phyloP scores from a whole-genome alignment of 2,888 invertebrate species.

The Cynaeus angustus region DNA sequence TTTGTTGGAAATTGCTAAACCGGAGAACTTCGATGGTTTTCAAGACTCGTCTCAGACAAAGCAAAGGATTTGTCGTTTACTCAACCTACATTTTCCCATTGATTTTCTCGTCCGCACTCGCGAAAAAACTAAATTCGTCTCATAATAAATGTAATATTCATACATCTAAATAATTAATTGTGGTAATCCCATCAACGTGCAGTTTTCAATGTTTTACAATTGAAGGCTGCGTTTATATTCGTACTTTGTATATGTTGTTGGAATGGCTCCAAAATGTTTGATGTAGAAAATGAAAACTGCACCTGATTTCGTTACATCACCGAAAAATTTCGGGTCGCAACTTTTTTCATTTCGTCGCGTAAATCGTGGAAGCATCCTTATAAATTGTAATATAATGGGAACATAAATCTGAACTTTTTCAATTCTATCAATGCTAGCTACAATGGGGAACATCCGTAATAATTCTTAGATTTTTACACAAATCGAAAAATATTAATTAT shows the following conservation, averaged over 20 bases:
- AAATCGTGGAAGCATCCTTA: conserved; percentile 16
- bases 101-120: background rate
- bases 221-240: conserved; percentile 32
- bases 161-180: too few relatives aligned
- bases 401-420: conserved; percentile 7
- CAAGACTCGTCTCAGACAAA: conserved; percentile 1
- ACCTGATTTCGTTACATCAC: conserved; percentile 42
- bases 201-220: conserved; percentile 25
- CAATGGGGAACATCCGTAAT: background rate
- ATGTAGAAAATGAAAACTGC: conserved; percentile 45
- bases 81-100: conserved; percentile 7
- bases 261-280: conserved; percentile 36
- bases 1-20: conserved; percentile 15
- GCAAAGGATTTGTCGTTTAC: background rate
- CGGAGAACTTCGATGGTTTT: background rate
- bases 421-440: background rate
- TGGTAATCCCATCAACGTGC: background rate
- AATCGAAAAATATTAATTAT: conserved; percentile 6
- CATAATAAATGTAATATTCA: background rate
- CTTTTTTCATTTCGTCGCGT: conserved; percentile 14
- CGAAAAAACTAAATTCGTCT: too few relatives aligned
- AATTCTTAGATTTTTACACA: background rate
- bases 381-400: background rate
- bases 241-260: conserved; percentile 27
- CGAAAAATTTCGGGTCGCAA: conserved; percentile 1